Conservation (phyloP, 1,140 invertebrate species). For the Dreissena rostriformis region DNA sequence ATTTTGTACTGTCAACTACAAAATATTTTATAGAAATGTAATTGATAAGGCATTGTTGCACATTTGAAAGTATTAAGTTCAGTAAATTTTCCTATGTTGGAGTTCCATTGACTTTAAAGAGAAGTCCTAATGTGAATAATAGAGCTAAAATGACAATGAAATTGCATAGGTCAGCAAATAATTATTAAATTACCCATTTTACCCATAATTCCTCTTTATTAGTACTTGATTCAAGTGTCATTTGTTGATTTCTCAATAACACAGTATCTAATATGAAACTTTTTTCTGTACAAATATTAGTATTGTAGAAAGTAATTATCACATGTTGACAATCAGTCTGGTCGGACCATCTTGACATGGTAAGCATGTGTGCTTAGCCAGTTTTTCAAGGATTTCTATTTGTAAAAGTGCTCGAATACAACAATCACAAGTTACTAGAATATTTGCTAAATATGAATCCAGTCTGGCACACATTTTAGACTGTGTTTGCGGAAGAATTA, state of each 20-base stretch:
- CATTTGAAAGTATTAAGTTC: too few relatives aligned
- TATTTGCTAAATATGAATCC: neutral
- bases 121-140: too few relatives aligned
- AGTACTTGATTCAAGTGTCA: neutral
- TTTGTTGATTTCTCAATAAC: neutral
- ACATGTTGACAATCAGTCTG: conserved; percentile 1
- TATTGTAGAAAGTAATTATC: neutral
- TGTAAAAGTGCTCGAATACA: neutral
- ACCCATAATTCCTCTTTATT: neutral
- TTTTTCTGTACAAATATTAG: neutral
- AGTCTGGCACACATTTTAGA: neutral
- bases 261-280: neutral
- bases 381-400: conserved; percentile 4
- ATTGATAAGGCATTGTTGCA: too few relatives aligned
- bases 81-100: too few relatives aligned
- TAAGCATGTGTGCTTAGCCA: neutral
- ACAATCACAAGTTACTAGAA: conserved; percentile 3
- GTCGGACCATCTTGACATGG: neutral
- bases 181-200: neutral
- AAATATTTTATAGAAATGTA: too few relatives aligned
- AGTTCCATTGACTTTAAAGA: too few relatives aligned
- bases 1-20: too few relatives aligned
- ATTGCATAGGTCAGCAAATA: neutral
- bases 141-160: neutral
- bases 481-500: neutral